A percentile compares a stretch with the other conserved stretches of the same genome.
These are phyloP conservation scores for Agrotis segetum DNA, from an alignment of 2,888 invertebrate species.

Conservation along the genomic window DNA sequence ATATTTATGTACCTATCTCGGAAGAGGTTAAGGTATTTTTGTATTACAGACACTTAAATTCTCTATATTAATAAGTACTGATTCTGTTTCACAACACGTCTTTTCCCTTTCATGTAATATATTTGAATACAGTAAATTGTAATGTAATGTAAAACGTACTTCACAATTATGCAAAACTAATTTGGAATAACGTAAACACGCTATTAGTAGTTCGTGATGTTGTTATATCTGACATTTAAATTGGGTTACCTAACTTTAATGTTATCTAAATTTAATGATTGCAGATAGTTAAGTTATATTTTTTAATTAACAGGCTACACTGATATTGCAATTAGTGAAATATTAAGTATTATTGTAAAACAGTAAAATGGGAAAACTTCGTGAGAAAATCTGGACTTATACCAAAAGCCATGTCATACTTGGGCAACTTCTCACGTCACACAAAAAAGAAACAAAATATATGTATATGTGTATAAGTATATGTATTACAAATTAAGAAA, in stretches of 20 bases:
- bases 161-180: slow-evolving; percentile 33
- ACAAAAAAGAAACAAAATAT: too few species aligned
- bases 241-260: slow-evolving; percentile 12
- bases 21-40: too few species aligned
- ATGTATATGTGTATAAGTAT: too few species aligned
- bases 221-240: slow-evolving; percentile 33
- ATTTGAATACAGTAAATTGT: slow-evolving; percentile 42
- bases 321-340: background rate
- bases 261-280: slow-evolving; percentile 12
- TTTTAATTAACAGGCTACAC: too few species aligned
- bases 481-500: background rate
- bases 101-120: slow-evolving; percentile 34
- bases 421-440: too few species aligned
- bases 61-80: slow-evolving; percentile 33
- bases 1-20: too few species aligned
- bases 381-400: too few species aligned
- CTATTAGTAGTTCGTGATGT: slow-evolving; percentile 31
- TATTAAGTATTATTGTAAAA: too few species aligned
- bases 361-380: too few species aligned
- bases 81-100: slow-evolving; percentile 48
- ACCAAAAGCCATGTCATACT: too few species aligned
- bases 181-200: slow-evolving; percentile 47
- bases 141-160: slow-evolving; percentile 17
- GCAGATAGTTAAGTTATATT: background rate
- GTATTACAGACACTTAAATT: too few species aligned